Conservation (phyloP, 2,113 vertebrate genomes). For the Strigops habroptila region DNA sequence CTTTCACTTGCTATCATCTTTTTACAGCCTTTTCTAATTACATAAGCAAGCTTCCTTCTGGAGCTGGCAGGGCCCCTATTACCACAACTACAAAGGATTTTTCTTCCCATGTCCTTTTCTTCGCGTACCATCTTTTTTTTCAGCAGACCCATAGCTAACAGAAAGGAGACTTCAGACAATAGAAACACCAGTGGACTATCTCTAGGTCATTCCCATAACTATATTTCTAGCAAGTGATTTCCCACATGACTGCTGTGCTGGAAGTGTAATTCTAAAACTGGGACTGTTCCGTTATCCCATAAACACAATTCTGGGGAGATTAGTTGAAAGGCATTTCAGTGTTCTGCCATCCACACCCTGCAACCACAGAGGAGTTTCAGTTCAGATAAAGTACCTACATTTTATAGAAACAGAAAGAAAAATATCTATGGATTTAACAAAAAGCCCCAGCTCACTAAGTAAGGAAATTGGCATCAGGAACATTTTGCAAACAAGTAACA, state of each 20-base stretch:
- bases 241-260: background rate
- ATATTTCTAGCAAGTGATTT: background rate
- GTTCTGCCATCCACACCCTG: background rate
- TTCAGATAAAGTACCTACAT: background rate
- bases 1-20: background rate
- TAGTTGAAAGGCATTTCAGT: background rate
- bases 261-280: background rate
- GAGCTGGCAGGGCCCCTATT: background rate
- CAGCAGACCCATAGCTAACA: background rate
- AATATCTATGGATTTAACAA: background rate
- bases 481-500: background rate
- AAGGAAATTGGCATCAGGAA: background rate
- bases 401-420: background rate
- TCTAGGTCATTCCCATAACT: background rate
- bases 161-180: background rate
- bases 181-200: background rate
- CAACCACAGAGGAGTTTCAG: background rate
- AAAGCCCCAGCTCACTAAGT: background rate
- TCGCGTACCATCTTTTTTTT: background rate
- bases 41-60: background rate
- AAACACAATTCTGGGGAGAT: background rate
- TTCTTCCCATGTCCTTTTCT: background rate
- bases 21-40: background rate
- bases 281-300: background rate
- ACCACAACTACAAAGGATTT: background rate